Percentiles rank a stretch among this genome's conserved stretches.
Conservation (phyloP, 2,113 vertebrate species). For the Oncorhynchus gorbuscha region DNA sequence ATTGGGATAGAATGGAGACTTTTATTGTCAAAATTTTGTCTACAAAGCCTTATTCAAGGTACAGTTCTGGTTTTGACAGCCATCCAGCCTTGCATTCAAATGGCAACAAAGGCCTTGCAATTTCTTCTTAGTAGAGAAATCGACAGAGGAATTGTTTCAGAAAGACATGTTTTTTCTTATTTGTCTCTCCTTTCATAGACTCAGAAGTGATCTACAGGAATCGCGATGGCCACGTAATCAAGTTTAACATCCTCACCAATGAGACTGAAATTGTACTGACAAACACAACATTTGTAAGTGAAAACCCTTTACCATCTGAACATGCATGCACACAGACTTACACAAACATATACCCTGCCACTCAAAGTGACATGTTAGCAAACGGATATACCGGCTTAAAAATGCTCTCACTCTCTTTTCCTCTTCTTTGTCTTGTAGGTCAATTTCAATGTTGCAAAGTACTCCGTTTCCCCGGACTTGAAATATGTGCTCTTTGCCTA, state of each 20-base stretch:
- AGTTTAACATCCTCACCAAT: conserved; percentile 90
- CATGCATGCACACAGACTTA: background rate
- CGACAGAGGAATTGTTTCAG: too few species aligned
- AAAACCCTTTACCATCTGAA: background rate
- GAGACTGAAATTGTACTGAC: conserved; percentile 85
- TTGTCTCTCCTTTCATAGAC: conserved; percentile 74
- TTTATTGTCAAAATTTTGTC: too few species aligned
- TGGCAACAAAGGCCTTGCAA: too few species aligned
- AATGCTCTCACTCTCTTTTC: conserved; percentile 1
- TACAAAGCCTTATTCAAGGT: too few species aligned
- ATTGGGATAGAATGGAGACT: too few species aligned
- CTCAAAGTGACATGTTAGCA: background rate
- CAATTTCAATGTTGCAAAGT: conserved; percentile 92
- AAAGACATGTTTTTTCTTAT: too few species aligned
- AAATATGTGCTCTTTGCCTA: conserved; percentile 95
- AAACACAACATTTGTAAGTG: conserved; percentile 94
- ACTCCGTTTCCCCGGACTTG: conserved; percentile 91
- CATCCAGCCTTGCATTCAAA: too few species aligned
- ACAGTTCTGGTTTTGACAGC: too few species aligned
- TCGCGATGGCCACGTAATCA: conserved; percentile 89
- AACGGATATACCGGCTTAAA: too few species aligned
- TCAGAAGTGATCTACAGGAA: conserved; percentile 91
- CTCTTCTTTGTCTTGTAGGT: conserved; percentile 68
- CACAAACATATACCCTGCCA: background rate
- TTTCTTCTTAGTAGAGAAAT: too few species aligned